Percentiles rank a stretch among this genome's conserved stretches.
Conservation (phyloP, 2,888 invertebrate genomes). For the Hanleya hanleyi region DNA sequence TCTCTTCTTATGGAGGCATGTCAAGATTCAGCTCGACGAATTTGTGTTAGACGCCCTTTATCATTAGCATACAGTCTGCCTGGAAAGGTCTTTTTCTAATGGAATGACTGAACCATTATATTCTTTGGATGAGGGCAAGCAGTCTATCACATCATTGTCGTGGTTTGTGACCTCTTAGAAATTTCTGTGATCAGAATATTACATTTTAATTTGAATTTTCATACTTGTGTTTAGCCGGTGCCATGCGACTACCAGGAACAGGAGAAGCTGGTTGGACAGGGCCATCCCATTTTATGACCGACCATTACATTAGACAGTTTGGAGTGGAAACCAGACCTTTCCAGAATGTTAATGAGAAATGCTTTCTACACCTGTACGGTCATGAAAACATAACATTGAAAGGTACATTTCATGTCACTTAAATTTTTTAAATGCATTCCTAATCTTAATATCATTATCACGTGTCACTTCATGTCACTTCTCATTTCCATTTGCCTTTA, state of each 20-base stretch:
- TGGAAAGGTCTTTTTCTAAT: too few species aligned
- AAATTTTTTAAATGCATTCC: not conserved
- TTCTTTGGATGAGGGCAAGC: too few species aligned
- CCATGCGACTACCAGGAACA: constrained; percentile 34
- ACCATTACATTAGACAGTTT: constrained; percentile 33
- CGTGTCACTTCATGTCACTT: too few species aligned
- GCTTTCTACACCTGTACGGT: constrained; percentile 34
- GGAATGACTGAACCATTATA: too few species aligned
- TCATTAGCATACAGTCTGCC: too few species aligned
- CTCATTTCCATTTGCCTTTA: too few species aligned
- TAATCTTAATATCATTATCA: too few species aligned
- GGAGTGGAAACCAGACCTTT: constrained; percentile 24
- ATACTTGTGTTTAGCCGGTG: constrained; percentile 27
- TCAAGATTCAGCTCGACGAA: too few species aligned
- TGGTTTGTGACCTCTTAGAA: not conserved
- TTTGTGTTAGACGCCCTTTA: too few species aligned
- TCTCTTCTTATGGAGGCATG: too few species aligned
- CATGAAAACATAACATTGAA: constrained; percentile 24
- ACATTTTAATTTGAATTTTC: not conserved
- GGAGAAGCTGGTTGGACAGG: not conserved
- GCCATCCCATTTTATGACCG: constrained; percentile 33
- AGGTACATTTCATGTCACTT: constrained; percentile 15
- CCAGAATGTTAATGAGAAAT: constrained; percentile 30
- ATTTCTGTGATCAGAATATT: too few species aligned
- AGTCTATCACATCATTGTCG: too few species aligned